A percentile compares a stretch with the other conserved stretches of the same genome.
These are phyloP conservation scores for Perithous albicinctus DNA, from an alignment of 2,888 invertebrate genomes.

Conservation along the genomic window DNA sequence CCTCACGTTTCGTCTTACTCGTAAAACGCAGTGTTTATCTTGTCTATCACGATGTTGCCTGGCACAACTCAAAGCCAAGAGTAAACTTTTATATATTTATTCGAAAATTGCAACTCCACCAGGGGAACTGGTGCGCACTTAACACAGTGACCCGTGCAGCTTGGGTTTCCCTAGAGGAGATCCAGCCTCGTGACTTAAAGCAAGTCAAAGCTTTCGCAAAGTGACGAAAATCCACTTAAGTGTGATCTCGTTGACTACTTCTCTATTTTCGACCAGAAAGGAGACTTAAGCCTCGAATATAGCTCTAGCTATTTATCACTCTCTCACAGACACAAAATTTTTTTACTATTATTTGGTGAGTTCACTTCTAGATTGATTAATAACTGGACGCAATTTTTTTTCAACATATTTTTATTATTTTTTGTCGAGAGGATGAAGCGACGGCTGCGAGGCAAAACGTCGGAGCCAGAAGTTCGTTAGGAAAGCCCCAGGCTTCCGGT, in stretches of 20 bases:
- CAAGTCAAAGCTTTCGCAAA: not conserved
- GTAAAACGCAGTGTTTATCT: not conserved
- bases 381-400: not conserved
- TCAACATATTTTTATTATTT: not conserved
- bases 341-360: not conserved
- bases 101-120: not conserved
- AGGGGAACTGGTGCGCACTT: not conserved
- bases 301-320: not conserved
- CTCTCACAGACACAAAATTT: not conserved
- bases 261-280: not conserved
- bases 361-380: not conserved
- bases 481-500: not conserved
- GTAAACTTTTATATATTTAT: not conserved
- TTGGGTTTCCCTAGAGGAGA: not conserved
- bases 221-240: not conserved
- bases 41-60: not conserved
- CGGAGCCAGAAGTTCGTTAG: constrained; percentile 39
- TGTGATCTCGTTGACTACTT: constrained; percentile 7
- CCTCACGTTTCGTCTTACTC: not conserved
- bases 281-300: not conserved
- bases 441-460: constrained; percentile 22
- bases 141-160: not conserved
- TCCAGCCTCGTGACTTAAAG: not conserved
- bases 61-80: not conserved
- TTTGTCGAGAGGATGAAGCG: constrained; percentile 13